Percentiles rank a stretch among this genome's conserved stretches.
These are phyloP conservation scores for Trichopria drosophilae DNA, from an alignment of 2,888 invertebrate species.

Conservation along the genomic window DNA sequence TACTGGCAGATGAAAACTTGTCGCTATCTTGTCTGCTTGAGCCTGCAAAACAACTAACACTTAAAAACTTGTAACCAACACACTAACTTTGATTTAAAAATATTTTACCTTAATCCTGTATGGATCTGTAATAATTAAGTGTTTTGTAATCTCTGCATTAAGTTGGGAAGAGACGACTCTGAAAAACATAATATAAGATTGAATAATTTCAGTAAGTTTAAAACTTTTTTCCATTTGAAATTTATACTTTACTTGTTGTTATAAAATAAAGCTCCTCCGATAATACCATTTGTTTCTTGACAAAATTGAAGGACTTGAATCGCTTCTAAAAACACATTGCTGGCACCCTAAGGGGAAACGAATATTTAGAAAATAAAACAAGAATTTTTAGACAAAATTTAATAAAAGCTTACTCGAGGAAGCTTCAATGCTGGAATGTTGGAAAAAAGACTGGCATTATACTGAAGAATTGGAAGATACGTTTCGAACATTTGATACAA, in stretches of 20 bases:
- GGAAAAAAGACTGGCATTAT: conserved; percentile 82
- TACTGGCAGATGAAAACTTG: conserved; percentile 73
- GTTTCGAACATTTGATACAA: conserved; percentile 85
- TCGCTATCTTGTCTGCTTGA: conserved; percentile 71
- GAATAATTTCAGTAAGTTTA: conserved; percentile 8
- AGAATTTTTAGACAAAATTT: conserved; percentile 15
- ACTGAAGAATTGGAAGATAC: conserved; percentile 83
- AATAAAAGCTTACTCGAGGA: conserved; percentile 67
- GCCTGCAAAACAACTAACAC: conserved; percentile 55
- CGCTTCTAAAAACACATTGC: conserved; percentile 83
- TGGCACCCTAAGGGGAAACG: conserved; percentile 71
- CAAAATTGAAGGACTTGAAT: conserved; percentile 84
- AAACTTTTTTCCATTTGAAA: conserved; percentile 10
- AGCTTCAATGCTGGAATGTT: conserved; percentile 79
- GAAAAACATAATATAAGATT: conserved; percentile 42
- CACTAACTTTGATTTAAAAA: conserved; percentile 5
- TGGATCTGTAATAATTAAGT: conserved; percentile 80
- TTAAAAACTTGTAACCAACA: conserved; percentile 16
- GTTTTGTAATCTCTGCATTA: conserved; percentile 71
- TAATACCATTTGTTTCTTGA: conserved; percentile 75
- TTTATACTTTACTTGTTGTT: conserved; percentile 76
- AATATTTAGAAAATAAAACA: conserved; percentile 22
- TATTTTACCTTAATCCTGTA: conserved; percentile 72
- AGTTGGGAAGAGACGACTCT: conserved; percentile 83
- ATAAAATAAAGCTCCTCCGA: conserved; percentile 84